Evolutionary conservation across 2,888 invertebrate genomes (phyloP), one percentile per base, ranked within the genome.

Genomic region (Cataglyphis rosenhaueri): DNA sequence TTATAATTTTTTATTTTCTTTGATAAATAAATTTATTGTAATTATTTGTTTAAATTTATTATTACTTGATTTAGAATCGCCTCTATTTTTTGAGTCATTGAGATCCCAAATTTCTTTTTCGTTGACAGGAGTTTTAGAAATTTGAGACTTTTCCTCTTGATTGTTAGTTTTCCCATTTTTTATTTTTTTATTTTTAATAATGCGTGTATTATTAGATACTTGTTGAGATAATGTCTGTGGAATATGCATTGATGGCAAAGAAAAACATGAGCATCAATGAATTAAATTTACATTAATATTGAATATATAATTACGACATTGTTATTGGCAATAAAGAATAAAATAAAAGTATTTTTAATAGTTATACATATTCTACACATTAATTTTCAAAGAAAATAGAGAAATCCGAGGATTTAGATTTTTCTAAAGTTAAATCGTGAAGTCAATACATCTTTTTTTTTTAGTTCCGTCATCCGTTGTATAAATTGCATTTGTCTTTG

Each of bases 401-500:
- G n/a, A 68, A 68, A 66, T 21, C 8, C 10, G 6, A n/a, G 12
- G 52, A 15, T 18, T 21, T 18, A 32, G 0, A 41, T 35, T 3
- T 52, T n/a, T 65, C 0, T 52, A 18, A 35, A 55, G 18, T 52
- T 64, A 66, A 48, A 59, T 61, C 44, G n/a, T 8, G n/a, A 74
- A 55, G 4, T 41, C 3, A 1, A 52, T 82, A 62, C 75, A 68
- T 79, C 85, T 61, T 83, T 83, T 32, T 44, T 81, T 48, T n/a
- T 83, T 12, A 85, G 29, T 12, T 87, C 83, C 35, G 84, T 68
- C 55, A 88, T 84, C 44, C 84, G 83, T 78, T 87, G 68, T 25
- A 81, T 41, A 70, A 88, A 90, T 81, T 83, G 74, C n/a, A 59
- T 61, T 78, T 85, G 86, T 71, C 89, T 89, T 15, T 62, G 70